These are phyloP conservation scores for Meloidogyne hapla DNA, from an alignment of 1,140 invertebrate genomes.

Conservation along the genomic window DNA sequence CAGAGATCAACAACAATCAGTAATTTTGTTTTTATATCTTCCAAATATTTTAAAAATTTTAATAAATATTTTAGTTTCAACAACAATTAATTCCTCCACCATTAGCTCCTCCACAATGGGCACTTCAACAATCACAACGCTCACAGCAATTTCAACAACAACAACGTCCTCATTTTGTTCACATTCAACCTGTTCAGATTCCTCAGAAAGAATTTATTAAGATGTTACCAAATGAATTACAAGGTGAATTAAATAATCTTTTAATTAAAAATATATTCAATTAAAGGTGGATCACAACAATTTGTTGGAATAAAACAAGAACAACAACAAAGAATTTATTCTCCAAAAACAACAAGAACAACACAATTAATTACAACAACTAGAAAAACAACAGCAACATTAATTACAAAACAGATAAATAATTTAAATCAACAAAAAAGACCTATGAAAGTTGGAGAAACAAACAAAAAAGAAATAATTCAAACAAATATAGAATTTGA, in stretches of 20 bases:
- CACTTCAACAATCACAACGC: not conserved
- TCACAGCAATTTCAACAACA: not conserved
- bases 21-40: no score
- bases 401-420: not conserved
- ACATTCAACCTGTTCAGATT: not conserved
- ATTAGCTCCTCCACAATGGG: not conserved
- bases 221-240: not conserved
- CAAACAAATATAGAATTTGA: not conserved
- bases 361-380: not conserved
- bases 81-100: not conserved
- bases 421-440: not conserved
- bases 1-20: not conserved
- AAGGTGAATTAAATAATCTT: not conserved
- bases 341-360: no score
- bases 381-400: not conserved
- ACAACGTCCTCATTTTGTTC: not conserved
- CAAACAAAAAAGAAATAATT: not conserved
- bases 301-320: no score
- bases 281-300: not conserved
- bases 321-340: no score
- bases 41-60: no score
- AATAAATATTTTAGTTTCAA: no score
- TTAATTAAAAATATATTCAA: not conserved
- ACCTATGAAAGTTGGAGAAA: not conserved
- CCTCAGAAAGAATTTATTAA: not conserved